Evolutionary conservation across 2,113 vertebrate species (phyloP).

Genomic region (Xenopus tropicalis): UCB_Xtro_10.0 CM004449.2:46604501-46605000

Average conservation of each 20-base stretch:
- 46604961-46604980: too few species aligned
- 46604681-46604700: constrained; percentile 25
- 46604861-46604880: neutral
- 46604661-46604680: constrained; percentile 7
- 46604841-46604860: neutral
- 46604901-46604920: too few species aligned
- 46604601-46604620: too few species aligned
- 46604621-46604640: neutral
- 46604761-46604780: constrained; percentile 1
- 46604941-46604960: too few species aligned
- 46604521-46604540: too few species aligned
- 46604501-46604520: too few species aligned
- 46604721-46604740: constrained; percentile 27
- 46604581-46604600: too few species aligned
- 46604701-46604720: neutral
- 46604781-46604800: constrained; percentile 8
- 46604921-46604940: too few species aligned
- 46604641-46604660: constrained; percentile 6
- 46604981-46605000: too few species aligned
- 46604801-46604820: neutral
- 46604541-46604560: too few species aligned
- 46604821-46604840: neutral
- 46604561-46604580: too few species aligned
- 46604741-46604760: neutral
- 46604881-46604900: too few species aligned